These are phyloP conservation scores for Uropetala carovei DNA, from an alignment of 2,888 invertebrate species.

Conservation along the genomic window DNA sequence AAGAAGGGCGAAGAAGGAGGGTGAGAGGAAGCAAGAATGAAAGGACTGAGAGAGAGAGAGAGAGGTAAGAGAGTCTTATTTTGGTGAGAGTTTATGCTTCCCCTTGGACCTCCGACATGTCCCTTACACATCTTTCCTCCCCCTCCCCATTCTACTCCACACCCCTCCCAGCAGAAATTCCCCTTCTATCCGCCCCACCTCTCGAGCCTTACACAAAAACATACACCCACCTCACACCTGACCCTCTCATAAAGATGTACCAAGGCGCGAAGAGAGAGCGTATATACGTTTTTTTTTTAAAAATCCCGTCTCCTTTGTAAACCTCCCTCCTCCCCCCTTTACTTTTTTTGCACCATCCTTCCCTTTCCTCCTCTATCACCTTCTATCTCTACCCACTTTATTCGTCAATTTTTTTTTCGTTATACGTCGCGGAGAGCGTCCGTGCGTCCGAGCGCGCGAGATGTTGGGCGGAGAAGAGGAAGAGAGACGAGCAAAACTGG, in stretches of 20 bases:
- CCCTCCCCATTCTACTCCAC: neutral
- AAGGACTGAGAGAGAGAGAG: neutral
- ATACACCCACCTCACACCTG: neutral
- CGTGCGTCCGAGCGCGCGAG: too few relatives aligned
- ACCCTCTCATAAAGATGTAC: neutral
- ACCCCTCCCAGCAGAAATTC: too few relatives aligned
- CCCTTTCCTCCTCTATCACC: neutral
- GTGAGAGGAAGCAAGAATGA: neutral
- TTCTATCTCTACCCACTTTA: neutral
- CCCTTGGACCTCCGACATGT: conserved; percentile 8
- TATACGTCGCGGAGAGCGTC: too few relatives aligned
- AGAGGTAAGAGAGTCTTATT: neutral
- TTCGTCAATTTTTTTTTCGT: too few relatives aligned
- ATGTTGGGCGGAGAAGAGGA: too few relatives aligned
- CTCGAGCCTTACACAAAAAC: neutral
- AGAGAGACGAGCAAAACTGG: too few relatives aligned
- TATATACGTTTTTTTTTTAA: too few relatives aligned
- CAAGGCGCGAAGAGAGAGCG: neutral
- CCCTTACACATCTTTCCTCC: neutral
- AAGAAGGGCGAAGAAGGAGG: neutral
- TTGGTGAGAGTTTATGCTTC: neutral
- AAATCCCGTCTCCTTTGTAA: neutral
- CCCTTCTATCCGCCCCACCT: neutral
- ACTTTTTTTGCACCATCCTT: neutral
- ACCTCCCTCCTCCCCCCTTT: neutral